Evolutionary conservation across 2,888 invertebrate genomes (phyloP).

Genomic region (Zaprionus lineosus): DNA sequence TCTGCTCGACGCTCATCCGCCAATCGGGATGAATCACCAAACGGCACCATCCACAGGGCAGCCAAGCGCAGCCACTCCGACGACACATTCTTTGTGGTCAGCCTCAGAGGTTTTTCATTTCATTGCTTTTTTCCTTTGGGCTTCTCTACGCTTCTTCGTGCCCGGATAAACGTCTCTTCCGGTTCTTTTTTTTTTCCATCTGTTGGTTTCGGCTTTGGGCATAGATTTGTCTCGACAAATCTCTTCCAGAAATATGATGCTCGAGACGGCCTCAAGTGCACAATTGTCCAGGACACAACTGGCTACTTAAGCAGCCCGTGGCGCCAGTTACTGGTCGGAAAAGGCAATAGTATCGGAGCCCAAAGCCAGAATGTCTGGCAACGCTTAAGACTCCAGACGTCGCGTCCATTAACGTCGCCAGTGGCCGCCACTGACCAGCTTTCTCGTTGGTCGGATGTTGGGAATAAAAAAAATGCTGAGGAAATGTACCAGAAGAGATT

Average conservation of each 20-base stretch:
- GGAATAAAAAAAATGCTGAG: no score
- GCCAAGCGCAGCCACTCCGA: constrained; percentile 52
- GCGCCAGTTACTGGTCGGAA: constrained; percentile 56
- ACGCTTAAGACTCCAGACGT: constrained; percentile 68
- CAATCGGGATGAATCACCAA: constrained; percentile 73
- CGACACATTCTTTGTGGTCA: constrained; percentile 44
- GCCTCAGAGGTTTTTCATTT: constrained; percentile 17
- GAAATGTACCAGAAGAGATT: constrained; percentile 8
- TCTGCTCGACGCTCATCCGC: constrained; percentile 49
- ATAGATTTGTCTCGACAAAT: constrained; percentile 37
- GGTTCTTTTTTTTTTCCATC: constrained; percentile 25
- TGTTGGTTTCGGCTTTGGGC: constrained; percentile 7
- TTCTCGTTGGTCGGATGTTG: no score
- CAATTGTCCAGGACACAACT: constrained; percentile 27
- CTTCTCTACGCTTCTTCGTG: background rate
- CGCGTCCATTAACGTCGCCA: constrained; percentile 69
- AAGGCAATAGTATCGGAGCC: constrained; percentile 1
- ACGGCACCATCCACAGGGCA: background rate
- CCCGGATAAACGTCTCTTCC: constrained; percentile 30
- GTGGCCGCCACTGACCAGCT: constrained; percentile 13
- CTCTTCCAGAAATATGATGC: constrained; percentile 81
- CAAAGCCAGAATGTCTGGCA: constrained; percentile 79
- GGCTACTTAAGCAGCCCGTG: constrained; percentile 66
- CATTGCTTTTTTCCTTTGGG: background rate
- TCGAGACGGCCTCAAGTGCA: constrained; percentile 69